A percentile compares a stretch with the other conserved stretches of the same genome.
Conservation (phyloP, 2,888 invertebrate genomes). For the Lithophane socia region DNA sequence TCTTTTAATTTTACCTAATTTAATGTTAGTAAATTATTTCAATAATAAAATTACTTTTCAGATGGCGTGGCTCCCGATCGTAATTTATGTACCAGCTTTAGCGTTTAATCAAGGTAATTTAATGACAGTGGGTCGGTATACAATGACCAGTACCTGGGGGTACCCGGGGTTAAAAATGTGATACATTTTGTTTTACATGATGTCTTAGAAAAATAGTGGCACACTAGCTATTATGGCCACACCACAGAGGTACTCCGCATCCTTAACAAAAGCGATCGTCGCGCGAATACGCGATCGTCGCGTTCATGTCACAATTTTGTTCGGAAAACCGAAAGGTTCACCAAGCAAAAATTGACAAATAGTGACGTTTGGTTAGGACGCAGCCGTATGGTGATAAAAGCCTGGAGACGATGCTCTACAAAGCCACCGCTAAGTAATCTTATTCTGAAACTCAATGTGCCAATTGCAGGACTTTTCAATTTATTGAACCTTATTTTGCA, state of each 20-base stretch:
- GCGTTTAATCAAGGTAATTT: conserved; percentile 93
- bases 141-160: neutral
- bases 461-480: neutral
- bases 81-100: conserved; percentile 93
- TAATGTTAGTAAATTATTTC: neutral
- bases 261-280: neutral
- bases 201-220: neutral
- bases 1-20: neutral
- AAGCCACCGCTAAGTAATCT: neutral
- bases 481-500: conserved; percentile 75
- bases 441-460: no score
- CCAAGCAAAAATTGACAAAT: neutral
- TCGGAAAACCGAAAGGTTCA: neutral
- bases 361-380: neutral
- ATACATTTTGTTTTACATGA: neutral
- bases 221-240: neutral
- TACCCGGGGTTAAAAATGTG: neutral
- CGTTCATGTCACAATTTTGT: neutral
- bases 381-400: neutral
- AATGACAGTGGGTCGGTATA: neutral
- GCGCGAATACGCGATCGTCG: neutral
- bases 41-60: conserved; percentile 67
- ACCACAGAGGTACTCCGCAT: neutral
- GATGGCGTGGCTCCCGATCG: conserved; percentile 93
- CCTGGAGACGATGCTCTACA: neutral